Conservation (phyloP, 2,888 invertebrate genomes). For the Netelia melanura region DNA sequence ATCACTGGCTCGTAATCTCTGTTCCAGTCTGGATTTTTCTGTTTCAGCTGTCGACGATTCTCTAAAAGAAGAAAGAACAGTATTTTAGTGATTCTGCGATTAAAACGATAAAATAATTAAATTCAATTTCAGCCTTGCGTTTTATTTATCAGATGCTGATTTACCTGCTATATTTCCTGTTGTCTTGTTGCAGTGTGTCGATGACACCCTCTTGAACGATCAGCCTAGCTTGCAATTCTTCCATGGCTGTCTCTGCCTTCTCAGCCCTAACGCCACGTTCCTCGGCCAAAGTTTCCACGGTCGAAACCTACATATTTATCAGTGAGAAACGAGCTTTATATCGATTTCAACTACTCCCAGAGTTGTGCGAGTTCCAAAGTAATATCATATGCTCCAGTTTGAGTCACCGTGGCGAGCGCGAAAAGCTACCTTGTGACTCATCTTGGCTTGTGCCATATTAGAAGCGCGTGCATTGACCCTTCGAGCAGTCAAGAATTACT, state of each 20-base stretch:
- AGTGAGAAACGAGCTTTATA: constrained; percentile 45
- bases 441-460: constrained; percentile 64
- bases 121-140: no score
- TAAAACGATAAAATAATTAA: no score
- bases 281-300: constrained; percentile 73
- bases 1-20: constrained; percentile 73
- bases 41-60: constrained; percentile 73
- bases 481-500: constrained; percentile 11
- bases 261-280: constrained; percentile 73
- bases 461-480: constrained; percentile 64
- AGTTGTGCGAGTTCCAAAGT: constrained; percentile 59
- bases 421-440: constrained; percentile 75
- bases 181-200: constrained; percentile 75
- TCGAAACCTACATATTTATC: constrained; percentile 71
- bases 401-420: constrained; percentile 76
- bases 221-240: constrained; percentile 76
- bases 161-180: constrained; percentile 74
- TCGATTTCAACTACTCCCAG: constrained; percentile 55
- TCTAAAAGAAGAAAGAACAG: constrained; percentile 66
- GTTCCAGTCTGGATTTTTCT: constrained; percentile 74
- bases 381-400: constrained; percentile 76
- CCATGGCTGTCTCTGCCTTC: constrained; percentile 73
- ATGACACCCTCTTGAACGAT: constrained; percentile 74
- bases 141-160: not conserved
- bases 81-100: not conserved